A percentile compares a stretch with the other conserved stretches of the same genome.
phyloP scores from a whole-genome alignment of 92 coral and sea anemone species.

The Phymanthus crucifer region DNA sequence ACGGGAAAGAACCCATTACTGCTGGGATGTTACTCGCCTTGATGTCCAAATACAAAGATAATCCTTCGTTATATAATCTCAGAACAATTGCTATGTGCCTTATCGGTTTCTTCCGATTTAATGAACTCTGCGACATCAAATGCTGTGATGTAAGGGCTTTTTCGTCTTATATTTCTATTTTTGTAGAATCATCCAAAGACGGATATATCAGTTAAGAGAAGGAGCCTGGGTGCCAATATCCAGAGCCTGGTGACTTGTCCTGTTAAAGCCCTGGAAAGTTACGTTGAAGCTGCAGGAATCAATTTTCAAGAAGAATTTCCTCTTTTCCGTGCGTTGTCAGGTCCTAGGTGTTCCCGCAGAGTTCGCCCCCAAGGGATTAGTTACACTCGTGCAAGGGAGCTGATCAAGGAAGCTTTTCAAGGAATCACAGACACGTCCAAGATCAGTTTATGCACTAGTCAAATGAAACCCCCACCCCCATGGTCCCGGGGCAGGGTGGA shows the following conservation, averaged over 20 bases:
- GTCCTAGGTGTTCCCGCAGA: no score
- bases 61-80: slow-evolving; percentile 9
- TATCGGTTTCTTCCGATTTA: slow-evolving; percentile 45
- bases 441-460: no score
- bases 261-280: slow-evolving; percentile 34
- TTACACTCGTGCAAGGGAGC: no score
- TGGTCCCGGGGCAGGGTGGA: no score
- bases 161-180: no score
- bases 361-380: slow-evolving; percentile 38
- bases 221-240: no score
- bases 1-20: slow-evolving; percentile 44
- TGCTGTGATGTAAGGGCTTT: background rate
- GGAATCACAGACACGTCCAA: slow-evolving; percentile 38
- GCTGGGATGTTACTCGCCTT: slow-evolving; percentile 35
- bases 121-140: slow-evolving; percentile 26
- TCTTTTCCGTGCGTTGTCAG: no score
- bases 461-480: no score
- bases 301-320: slow-evolving; percentile 25
- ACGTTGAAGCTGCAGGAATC: no score
- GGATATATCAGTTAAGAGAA: slow-evolving; percentile 49
- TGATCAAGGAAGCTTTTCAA: slow-evolving; percentile 56
- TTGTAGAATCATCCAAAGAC: no score
- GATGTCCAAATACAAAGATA: slow-evolving; percentile 40
- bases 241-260: slow-evolving; percentile 27
- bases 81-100: slow-evolving; percentile 42